Evolutionary conservation across 2,113 vertebrate genomes (phyloP).

Genomic region (Herpetotheres cachinnans): DNA sequence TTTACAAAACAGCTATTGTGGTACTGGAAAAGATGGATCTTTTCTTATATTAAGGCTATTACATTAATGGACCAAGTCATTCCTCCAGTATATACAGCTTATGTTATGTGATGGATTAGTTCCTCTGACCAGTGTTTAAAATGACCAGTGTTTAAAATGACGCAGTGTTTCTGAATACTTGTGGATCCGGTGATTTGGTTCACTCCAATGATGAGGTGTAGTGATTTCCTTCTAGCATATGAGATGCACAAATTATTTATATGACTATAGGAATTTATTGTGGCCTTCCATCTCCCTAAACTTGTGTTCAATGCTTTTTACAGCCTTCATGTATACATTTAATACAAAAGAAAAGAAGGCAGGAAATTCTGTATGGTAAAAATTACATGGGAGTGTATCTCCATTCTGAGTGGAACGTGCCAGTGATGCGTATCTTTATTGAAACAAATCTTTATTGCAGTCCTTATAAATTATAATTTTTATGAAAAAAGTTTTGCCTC

Average conservation of each 20-base stretch:
- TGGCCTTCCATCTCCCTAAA: not conserved
- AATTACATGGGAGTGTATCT: not conserved
- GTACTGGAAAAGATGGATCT: not conserved
- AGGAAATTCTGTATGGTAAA: not conserved
- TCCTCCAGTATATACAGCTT: not conserved
- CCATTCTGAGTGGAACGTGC: not conserved
- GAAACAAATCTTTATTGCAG: not conserved
- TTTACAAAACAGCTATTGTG: not conserved
- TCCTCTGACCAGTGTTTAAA: not conserved
- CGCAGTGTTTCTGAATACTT: not conserved
- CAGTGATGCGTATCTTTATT: not conserved
- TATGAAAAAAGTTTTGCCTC: not conserved
- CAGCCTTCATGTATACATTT: not conserved
- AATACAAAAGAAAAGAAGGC: not conserved
- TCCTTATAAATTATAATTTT: not conserved
- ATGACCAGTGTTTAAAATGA: not conserved
- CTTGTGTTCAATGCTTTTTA: not conserved
- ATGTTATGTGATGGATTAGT: not conserved
- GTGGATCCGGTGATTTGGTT: not conserved
- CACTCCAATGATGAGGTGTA: not conserved
- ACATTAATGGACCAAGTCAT: not conserved
- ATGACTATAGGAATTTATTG: not conserved
- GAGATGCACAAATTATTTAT: not conserved
- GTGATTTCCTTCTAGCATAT: not conserved
- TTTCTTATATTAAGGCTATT: not conserved